Evolutionary conservation across 2,888 invertebrate genomes (phyloP).

Genomic region (Dryococelus australis): DNA sequence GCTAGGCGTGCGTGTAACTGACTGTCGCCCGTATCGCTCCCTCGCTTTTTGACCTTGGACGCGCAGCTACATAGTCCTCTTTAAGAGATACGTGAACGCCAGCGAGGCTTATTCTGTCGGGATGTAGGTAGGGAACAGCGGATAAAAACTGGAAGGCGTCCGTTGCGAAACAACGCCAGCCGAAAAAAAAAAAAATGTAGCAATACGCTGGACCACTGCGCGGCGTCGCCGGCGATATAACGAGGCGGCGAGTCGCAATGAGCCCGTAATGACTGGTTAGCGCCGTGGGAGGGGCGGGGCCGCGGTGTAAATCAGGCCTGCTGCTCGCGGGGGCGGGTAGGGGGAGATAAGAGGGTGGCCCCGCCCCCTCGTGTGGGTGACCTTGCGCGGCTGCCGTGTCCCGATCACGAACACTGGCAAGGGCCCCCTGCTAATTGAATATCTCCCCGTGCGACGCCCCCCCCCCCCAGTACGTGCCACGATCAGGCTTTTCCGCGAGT

Average conservation of each 20-base stretch:
- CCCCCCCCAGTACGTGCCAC: no score
- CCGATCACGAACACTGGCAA: neutral
- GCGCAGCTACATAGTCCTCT: no score
- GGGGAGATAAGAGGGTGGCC: neutral
- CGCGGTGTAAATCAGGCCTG: neutral
- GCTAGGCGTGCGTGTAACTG: no score
- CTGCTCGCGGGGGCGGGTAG: neutral
- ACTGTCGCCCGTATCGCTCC: no score
- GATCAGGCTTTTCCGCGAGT: no score
- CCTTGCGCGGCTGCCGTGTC: neutral
- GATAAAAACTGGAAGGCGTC: neutral
- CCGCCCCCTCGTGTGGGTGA: neutral
- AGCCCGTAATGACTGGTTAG: neutral
- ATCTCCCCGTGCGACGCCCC: no score
- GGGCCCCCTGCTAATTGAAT: no score
- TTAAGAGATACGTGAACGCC: no score
- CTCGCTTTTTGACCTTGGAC: no score
- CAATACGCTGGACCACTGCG: neutral
- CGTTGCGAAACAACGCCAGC: neutral
- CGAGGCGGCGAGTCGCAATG: slow-evolving; percentile 11
- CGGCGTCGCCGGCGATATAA: neutral
- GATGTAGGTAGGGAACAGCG: no score
- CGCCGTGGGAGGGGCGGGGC: neutral
- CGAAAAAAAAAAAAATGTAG: no score
- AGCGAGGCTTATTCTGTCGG: no score